phyloP scores from a whole-genome alignment of 2,113 vertebrate species.

The Anser brachyrhynchus region DNA sequence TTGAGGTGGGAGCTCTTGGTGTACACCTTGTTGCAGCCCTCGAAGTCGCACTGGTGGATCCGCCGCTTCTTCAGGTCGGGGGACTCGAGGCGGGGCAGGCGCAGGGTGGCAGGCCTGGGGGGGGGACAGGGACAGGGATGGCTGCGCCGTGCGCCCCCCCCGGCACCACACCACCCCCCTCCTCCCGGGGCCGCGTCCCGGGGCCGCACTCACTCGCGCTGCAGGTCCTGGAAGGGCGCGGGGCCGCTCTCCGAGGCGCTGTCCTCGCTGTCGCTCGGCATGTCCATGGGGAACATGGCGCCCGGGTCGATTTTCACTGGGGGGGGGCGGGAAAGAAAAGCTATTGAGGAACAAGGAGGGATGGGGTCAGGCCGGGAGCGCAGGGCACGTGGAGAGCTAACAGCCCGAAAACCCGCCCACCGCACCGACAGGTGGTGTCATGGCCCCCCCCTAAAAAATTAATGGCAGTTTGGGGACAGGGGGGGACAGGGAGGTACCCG shows the following conservation, averaged over 20 bases:
- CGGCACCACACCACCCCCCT: too few relatives aligned
- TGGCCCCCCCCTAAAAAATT: too few relatives aligned
- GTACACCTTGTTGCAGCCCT: conserved; percentile 97
- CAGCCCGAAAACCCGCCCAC: not conserved
- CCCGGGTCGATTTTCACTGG: conserved; percentile 77
- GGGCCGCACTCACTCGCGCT: conserved; percentile 72
- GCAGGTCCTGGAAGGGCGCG: conserved; percentile 69
- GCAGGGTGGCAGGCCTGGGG: conserved; percentile 38
- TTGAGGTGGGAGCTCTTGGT: conserved; percentile 98
- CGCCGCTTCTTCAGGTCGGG: conserved; percentile 91
- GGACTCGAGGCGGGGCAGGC: conserved; percentile 80
- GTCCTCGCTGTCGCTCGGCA: conserved; percentile 79
- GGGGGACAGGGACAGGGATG: not conserved
- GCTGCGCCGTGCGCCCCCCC: not conserved
- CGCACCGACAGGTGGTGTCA: too few relatives aligned
- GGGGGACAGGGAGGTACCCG: too few relatives aligned
- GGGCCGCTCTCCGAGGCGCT: conserved; percentile 70
- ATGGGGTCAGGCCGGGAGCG: not conserved
- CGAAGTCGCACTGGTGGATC: conserved; percentile 96
- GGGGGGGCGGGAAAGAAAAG: conserved; percentile 49
- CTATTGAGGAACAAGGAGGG: not conserved
- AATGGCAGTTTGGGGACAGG: too few relatives aligned
- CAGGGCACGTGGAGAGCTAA: not conserved
- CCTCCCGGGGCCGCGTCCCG: not conserved
- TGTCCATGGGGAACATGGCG: conserved; percentile 76